These are phyloP conservation scores for Poecilia wingei DNA, from an alignment of 2,797 vertebrate genomes.

Conservation along the genomic window DNA sequence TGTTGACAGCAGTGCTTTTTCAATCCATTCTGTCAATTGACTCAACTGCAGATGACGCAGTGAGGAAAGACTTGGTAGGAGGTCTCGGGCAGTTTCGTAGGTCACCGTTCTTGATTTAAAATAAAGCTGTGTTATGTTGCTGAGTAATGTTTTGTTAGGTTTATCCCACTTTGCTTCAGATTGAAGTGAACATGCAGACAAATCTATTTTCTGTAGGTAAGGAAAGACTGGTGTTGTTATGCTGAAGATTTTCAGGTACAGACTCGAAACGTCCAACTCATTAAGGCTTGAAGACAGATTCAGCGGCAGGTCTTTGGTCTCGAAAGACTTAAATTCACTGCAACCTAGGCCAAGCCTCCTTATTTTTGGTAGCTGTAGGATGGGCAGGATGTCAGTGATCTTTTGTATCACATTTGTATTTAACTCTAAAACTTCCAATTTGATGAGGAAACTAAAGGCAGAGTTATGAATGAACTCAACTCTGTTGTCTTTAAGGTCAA, in stretches of 20 bases:
- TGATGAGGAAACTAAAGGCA: constrained; percentile 16
- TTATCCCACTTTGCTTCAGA: background rate
- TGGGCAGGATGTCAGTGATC: constrained; percentile 4
- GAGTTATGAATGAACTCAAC: background rate
- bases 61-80: constrained; percentile 14
- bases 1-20: constrained; percentile 3
- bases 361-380: constrained; percentile 12
- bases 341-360: fast-evolving
- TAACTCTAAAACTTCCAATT: background rate
- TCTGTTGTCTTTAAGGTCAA: fast-evolving
- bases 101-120: fast-evolving
- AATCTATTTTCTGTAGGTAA: background rate
- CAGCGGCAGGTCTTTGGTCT: constrained; percentile 26
- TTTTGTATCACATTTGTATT: fast-evolving
- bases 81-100: background rate
- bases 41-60: constrained; percentile 13
- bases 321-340: constrained; percentile 6
- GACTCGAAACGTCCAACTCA: background rate
- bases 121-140: background rate
- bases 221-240: constrained; percentile 35
- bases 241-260: constrained; percentile 11
- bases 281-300: constrained; percentile 19
- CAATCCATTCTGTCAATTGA: background rate
- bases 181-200: fast-evolving
- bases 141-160: constrained; percentile 16